Evolutionary conservation across 2,888 invertebrate genomes (phyloP).

Genomic region (Nowickia ferox): DNA sequence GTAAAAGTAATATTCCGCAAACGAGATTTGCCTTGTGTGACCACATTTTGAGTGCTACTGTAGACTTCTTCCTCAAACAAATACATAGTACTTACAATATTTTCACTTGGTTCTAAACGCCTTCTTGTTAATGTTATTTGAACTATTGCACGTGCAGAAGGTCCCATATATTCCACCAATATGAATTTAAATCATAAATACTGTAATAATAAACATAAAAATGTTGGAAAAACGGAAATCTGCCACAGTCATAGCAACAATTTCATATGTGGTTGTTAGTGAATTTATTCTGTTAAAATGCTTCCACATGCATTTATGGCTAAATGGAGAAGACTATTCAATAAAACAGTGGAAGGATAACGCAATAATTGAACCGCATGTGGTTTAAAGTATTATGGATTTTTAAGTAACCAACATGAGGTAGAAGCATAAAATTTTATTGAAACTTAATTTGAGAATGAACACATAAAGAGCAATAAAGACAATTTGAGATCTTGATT

Average conservation of each 20-base stretch:
- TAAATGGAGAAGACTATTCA: conserved; percentile 27
- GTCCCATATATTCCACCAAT: conserved; percentile 2
- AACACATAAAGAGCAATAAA: not conserved
- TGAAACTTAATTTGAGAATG: conserved; percentile 46
- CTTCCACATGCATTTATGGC: conserved; percentile 48
- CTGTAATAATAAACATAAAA: conserved; percentile 52
- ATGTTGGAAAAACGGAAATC: conserved; percentile 60
- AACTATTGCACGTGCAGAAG: not conserved
- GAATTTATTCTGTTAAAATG: conserved; percentile 60
- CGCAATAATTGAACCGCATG: conserved; percentile 70
- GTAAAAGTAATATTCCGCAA: no score
- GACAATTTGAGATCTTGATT: not conserved
- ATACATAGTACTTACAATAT: not conserved
- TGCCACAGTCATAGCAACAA: conserved; percentile 66
- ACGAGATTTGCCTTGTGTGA: no score
- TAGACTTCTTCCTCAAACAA: not conserved
- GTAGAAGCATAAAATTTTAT: conserved; percentile 61
- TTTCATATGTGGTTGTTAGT: conserved; percentile 43
- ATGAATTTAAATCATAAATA: conserved; percentile 50
- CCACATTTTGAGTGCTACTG: not conserved
- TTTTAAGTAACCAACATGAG: conserved; percentile 69
- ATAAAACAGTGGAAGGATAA: conserved; percentile 50
- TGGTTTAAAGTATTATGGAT: conserved; percentile 69
- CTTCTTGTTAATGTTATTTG: not conserved
- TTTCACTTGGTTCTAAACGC: not conserved